Base-by-base conservation (phyloP, 2,113 vertebrate species). In the Albula glossodonta region DNA sequence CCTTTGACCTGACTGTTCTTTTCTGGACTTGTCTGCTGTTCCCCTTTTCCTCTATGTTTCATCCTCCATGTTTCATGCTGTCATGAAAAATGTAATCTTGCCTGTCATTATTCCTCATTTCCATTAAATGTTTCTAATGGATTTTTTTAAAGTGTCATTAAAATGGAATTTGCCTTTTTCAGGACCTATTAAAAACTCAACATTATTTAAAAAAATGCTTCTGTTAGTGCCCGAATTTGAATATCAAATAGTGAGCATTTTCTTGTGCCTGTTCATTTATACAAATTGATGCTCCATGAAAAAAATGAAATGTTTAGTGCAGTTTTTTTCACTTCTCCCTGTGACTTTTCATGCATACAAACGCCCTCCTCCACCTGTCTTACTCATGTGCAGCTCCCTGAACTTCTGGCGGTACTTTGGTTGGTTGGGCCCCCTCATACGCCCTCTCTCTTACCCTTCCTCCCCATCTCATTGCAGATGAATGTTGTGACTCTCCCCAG, bases 361-460 rank as follows among this genome's bases (percentile, higher is more conserved):
- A 8, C 70, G 9, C 10, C 7, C n/a, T 31, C 6, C 70, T 74
- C 10, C 70, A 74, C 70, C 25, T 9, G 17, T 70, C 63, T n/a
- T 17, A n/a, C 22, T 3, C n/a, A 6, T n/a, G 22, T 70, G 63
- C 63, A 22, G 31, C 70, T 74, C n/a, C n/a, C 11, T 19, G 6
- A 70, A 70, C 63, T n/a, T 22, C 63, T 70, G 63, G 10, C 9
- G n/a, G 22, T 17, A 31, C 17, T 74, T 31, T 25, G 31, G 10
- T 81, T 70, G 19, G 60, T 77, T 81, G 17, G 79, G 83, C 83
- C 88, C 90, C 88, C 87, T 88, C 89, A 86, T 19, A 66, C 3
- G 17, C 17, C 3, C 87, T 87, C 90, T 25, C 56, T 48, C 41
- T 31, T 8, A 41, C 25, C 19, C 56, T 49, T 78, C 74, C 84